A percentile compares a stretch with the other conserved stretches of the same genome.
Evolutionary conservation across 2,113 vertebrate genomes (phyloP).

Genomic region (Phrynosoma blainvillii): DNA sequence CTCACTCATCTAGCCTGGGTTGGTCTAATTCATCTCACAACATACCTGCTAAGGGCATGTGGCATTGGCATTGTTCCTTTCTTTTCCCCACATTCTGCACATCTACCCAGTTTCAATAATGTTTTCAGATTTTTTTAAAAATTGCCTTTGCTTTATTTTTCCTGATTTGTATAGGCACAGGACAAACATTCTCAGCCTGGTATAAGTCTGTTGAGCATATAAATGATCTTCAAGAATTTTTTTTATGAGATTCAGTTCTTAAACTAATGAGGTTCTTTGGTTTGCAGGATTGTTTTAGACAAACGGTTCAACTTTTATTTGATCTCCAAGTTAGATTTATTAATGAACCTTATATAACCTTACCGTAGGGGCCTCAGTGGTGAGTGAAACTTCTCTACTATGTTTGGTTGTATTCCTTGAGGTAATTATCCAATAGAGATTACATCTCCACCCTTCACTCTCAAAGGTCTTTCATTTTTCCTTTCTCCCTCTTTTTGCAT

Average conservation of each 20-base stretch:
- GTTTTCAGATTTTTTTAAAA: neutral
- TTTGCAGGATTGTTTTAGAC: constrained; percentile 1
- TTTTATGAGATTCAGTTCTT: constrained; percentile 26
- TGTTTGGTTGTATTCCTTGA: constrained; percentile 15
- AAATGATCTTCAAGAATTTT: constrained; percentile 24
- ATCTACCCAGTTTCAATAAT: neutral
- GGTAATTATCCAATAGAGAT: constrained; percentile 34
- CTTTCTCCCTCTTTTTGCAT: constrained; percentile 8
- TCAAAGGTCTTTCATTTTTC: neutral
- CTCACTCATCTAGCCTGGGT: neutral
- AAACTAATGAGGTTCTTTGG: constrained; percentile 30
- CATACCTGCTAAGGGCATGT: neutral
- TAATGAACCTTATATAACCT: constrained; percentile 39
- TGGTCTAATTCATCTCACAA: neutral
- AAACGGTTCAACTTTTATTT: constrained; percentile 31
- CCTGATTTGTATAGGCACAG: neutral
- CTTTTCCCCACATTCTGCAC: neutral
- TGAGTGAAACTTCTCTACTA: constrained; percentile 27
- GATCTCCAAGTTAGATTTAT: constrained; percentile 34
- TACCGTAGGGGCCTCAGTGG: constrained; percentile 9
- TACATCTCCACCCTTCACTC: constrained; percentile 15
- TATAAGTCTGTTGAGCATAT: constrained; percentile 8
- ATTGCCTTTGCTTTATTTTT: neutral
- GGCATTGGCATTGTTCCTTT: too few relatives aligned
- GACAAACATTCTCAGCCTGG: constrained; percentile 2